These are phyloP conservation scores for Mungos mungo DNA, from an alignment of 2,113 vertebrate genomes.

Conservation along the genomic window DNA sequence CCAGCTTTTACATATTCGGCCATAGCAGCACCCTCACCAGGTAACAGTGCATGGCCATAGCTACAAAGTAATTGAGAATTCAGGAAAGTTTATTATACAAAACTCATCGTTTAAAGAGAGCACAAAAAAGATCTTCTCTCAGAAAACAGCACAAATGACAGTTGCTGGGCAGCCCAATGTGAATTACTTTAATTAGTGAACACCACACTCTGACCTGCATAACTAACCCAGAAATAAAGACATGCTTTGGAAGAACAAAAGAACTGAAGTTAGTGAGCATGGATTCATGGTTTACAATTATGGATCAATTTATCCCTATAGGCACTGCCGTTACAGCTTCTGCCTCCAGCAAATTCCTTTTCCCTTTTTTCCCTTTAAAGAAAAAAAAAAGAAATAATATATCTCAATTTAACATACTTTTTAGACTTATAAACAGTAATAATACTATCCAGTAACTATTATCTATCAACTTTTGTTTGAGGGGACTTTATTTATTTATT, in stretches of 20 bases:
- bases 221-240: slow-evolving; percentile 47
- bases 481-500: slow-evolving; percentile 36
- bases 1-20: slow-evolving; percentile 98
- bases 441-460: slow-evolving; percentile 16
- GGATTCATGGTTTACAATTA: slow-evolving; percentile 5
- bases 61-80: slow-evolving; percentile 82
- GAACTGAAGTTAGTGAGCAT: neutral
- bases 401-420: slow-evolving; percentile 28
- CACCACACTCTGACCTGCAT: neutral
- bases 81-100: slow-evolving; percentile 10
- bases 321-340: neutral
- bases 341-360: neutral
- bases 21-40: slow-evolving; percentile 98
- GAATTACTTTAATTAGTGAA: slow-evolving; percentile 38
- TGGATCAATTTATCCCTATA: slow-evolving; percentile 9
- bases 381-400: slow-evolving; percentile 8
- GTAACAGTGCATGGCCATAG: slow-evolving; percentile 96
- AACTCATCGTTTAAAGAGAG: neutral
- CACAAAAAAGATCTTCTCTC: slow-evolving; percentile 1
- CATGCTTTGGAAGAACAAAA: slow-evolving; percentile 43
- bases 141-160: slow-evolving; percentile 21
- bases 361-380: neutral
- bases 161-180: neutral
- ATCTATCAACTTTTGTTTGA: slow-evolving; percentile 37
- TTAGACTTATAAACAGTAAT: slow-evolving; percentile 31